Base-by-base conservation (phyloP, 2,113 vertebrate species). In the Dolichallabes microphthalmus region DNA sequence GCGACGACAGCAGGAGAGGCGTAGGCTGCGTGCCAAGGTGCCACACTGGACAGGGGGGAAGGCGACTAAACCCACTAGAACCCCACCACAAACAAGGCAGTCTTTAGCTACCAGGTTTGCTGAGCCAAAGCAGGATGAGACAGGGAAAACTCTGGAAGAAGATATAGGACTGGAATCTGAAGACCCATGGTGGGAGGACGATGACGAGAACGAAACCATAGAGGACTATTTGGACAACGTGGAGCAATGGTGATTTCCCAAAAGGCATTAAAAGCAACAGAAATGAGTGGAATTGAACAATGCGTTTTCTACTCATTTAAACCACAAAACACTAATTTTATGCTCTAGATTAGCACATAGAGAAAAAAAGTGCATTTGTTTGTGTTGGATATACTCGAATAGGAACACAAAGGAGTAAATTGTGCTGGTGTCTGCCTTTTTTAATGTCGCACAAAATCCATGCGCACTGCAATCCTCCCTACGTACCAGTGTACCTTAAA, bases 191-290 rank as follows among this genome's bases (percentile, higher is more conserved):
- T 94, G 94, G 94, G 94, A 93, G 68, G 71, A 90, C 74, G 93
- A 94, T 82, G 93, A 94, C 45, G 66, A 80, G 17, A 94, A 91
- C 22, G 79, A 88, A 60, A 92, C 92, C 35, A 86, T 90, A 58
- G 92, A 92, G 89, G 97, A 99, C 93, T 99, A 99, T 90, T 88
- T 94, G 22, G 96, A 95, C 90, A 98, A 97, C 4, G 97, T 99
- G 83, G 98, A 98, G 89, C 96, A 95, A 87, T 99, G 98, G 98
- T 95, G 94, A 84, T 96, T 94, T 52, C 17, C 11, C 30, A 39
- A 2, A 68, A 58, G 75, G 11, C 60, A 78, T 71, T 68, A 0
- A 27, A 17, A 2, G 6, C 30, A 8, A 30, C 53, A 27, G 39
- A 61, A 60, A 71, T 17, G 76, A 55, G 57, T 74, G 64, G 27